These are phyloP conservation scores for Dipodomys stephensi DNA, from an alignment of 2,113 vertebrate species.

Conservation along the genomic window DNA sequence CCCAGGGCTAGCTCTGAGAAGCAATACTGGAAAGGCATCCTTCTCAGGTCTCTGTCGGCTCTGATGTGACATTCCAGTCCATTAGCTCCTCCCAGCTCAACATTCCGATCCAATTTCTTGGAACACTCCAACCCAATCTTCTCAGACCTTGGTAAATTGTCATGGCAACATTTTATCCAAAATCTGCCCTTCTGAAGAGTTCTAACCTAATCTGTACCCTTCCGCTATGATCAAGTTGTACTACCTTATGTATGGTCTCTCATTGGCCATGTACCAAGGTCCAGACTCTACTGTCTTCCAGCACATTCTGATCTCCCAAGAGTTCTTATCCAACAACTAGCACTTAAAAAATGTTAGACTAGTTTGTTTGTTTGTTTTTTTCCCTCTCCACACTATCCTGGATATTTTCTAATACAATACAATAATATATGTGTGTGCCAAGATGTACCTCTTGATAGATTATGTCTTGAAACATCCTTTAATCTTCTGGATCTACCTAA, in stretches of 20 bases:
- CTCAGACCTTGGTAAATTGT: conserved; percentile 64
- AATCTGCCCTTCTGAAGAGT: conserved; percentile 51
- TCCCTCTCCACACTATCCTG: neutral
- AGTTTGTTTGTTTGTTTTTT: neutral
- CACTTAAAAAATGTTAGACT: neutral
- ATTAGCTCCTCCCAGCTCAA: neutral
- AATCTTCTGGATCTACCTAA: neutral
- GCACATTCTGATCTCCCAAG: neutral
- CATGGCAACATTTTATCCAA: conserved; percentile 55
- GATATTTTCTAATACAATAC: neutral
- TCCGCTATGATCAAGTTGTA: neutral
- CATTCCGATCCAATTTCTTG: conserved; percentile 50
- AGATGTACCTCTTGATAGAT: neutral
- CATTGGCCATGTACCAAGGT: neutral
- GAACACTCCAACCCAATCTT: conserved; percentile 42
- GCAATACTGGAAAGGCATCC: conserved; percentile 19
- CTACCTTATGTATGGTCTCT: neutral
- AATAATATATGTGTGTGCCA: neutral
- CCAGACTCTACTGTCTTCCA: neutral
- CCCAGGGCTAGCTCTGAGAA: conserved; percentile 12
- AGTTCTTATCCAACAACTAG: neutral
- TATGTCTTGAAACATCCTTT: neutral
- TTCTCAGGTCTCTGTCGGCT: conserved; percentile 15
- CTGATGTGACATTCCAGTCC: neutral
- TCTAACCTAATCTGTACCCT: conserved; percentile 38